Conservation (phyloP, 2,888 invertebrate genomes). For the Cheilosia impressa region DNA sequence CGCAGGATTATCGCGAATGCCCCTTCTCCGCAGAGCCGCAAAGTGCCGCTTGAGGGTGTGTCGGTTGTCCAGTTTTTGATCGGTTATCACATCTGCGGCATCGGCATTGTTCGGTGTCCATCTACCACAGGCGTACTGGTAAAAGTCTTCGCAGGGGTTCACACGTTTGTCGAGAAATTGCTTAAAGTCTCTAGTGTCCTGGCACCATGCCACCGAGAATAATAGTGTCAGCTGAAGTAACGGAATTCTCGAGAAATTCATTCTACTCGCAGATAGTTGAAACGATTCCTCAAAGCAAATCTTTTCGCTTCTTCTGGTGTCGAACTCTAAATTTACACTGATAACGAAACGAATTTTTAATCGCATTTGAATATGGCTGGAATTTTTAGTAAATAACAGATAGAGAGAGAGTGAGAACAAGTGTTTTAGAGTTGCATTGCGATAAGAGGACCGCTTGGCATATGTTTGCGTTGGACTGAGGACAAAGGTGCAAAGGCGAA, state of each 20-base stretch:
- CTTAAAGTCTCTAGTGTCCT: slow-evolving; percentile 3
- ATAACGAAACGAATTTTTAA: no score
- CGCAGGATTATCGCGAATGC: slow-evolving; percentile 7
- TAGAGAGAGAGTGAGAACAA: no score
- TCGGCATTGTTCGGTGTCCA: slow-evolving; percentile 80
- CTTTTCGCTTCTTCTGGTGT: neutral
- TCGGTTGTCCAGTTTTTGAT: slow-evolving; percentile 78
- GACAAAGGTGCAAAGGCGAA: no score
- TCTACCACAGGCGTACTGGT: slow-evolving; percentile 82
- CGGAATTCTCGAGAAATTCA: neutral
- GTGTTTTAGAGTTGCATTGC: no score
- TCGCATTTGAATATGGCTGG: no score
- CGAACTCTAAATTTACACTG: no score
- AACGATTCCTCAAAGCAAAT: neutral
- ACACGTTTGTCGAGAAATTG: neutral
- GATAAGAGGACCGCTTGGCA: no score
- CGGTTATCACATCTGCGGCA: slow-evolving; percentile 41
- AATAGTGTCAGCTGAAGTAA: neutral
- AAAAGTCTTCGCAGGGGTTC: slow-evolving; percentile 81
- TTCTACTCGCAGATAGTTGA: neutral
- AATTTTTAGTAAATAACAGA: no score
- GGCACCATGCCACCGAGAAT: neutral
- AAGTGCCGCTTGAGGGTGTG: slow-evolving; percentile 78
- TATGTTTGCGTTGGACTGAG: no score
- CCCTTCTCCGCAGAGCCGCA: neutral